Conservation (phyloP, 37 sponge, comb jelly and placozoan species). For the Cliona cf. orientalis region DNA sequence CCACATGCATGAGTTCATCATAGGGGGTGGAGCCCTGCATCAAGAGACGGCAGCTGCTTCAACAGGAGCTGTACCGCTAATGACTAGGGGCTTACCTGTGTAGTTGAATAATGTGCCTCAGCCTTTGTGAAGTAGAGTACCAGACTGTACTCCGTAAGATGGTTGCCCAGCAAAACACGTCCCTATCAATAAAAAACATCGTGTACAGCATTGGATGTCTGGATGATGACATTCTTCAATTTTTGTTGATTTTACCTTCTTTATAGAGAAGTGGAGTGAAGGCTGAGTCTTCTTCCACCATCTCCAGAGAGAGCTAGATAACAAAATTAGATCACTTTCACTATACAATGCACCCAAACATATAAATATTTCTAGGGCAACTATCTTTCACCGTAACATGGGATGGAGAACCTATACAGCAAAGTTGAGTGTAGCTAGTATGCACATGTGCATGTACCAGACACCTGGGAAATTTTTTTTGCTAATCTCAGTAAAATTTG, state of each 20-base stretch:
- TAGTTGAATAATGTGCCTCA: constrained; percentile 43
- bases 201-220: too few species aligned
- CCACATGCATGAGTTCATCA: constrained; percentile 59
- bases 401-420: too few species aligned
- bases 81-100: constrained; percentile 32
- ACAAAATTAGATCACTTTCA: too few species aligned
- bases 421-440: too few species aligned
- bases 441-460: too few species aligned
- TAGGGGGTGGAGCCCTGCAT: constrained; percentile 52
- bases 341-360: too few species aligned
- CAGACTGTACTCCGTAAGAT: constrained; percentile 41
- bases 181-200: constrained; percentile 32
- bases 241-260: constrained; percentile 18
- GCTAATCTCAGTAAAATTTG: too few species aligned
- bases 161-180: constrained; percentile 56
- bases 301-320: constrained; percentile 40
- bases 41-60: neutral
- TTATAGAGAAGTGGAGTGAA: constrained; percentile 44
- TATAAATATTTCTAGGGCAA: too few species aligned
- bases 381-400: too few species aligned
- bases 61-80: neutral
- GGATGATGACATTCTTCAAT: neutral
- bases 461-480: too few species aligned
- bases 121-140: constrained; percentile 49
- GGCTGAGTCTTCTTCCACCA: constrained; percentile 52